Evolutionary conservation across 1,140 invertebrate species (phyloP), one percentile per base, ranked within the genome.

Genomic region (Caerostris extrusa): DNA sequence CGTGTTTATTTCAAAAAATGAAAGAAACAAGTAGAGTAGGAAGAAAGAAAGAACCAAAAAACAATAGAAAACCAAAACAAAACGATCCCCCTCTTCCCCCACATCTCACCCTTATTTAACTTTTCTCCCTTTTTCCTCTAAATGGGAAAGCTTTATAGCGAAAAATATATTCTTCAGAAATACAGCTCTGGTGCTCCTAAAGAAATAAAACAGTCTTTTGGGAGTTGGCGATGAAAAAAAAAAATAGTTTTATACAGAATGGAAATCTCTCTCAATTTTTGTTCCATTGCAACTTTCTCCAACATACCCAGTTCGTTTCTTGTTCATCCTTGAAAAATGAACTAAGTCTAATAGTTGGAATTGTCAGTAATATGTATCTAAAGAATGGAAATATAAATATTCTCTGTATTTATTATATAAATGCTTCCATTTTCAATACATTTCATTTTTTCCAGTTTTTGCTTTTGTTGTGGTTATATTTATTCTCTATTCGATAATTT

Each of bases 141-240:
- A 92, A 92, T 85, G 90, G 90, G 81, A 82, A 82, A 90, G 67
- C 71, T 92, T 34, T 85, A 92, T 92, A 85, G 77, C 81, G 67
- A 55, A 85, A 92, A 92, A 92, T 85, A 92, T 85, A 92, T 81
- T 92, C 90, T 85, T 50, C 53, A 55, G 90, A 58, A 92, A 90
- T 81, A 19, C 89, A 90, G 89, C 17, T 56, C 67, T 81, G 88
- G 67, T 56, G 55, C 90, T 92, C 69, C 90, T 92, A 83, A 92
- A 92, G 90, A 92, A 85, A 92, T 92, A 92, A 92, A 92, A 92
- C 90, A 92, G 90, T 92, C 90, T 92, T 92, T 92, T 57, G 90
- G 90, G 90, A 92, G 58, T 92, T 56, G 55, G 90, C 64, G 57
- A 85, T 56, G 61, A 85, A 58, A 83, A 57, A 61, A 60, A 60